phyloP scores from a whole-genome alignment of 2,113 vertebrate genomes.

The Campylomormyrus tamandua region DNA sequence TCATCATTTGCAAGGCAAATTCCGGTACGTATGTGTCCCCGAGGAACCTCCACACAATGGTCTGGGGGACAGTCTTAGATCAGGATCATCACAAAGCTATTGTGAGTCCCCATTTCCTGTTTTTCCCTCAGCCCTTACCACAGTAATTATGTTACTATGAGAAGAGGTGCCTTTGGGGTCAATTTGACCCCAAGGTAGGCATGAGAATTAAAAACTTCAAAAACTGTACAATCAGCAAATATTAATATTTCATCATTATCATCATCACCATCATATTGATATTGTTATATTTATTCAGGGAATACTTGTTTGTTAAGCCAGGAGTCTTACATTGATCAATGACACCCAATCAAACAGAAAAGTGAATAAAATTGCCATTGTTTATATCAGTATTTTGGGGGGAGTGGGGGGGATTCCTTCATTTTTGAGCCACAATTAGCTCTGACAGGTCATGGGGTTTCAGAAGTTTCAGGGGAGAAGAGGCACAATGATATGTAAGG shows the following conservation, averaged over 20 bases:
- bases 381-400: not conserved
- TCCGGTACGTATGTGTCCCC: not conserved
- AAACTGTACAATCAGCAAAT: not conserved
- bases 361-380: not conserved
- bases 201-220: not conserved
- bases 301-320: not conserved
- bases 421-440: not conserved
- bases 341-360: not conserved
- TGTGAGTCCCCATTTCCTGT: not conserved
- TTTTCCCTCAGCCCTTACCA: not conserved
- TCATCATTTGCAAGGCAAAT: constrained; percentile 20
- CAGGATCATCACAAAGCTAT: not conserved
- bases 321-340: not conserved
- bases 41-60: constrained; percentile 3
- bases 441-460: not conserved
- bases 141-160: no score
- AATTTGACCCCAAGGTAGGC: no score
- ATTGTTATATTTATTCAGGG: not conserved
- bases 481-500: not conserved
- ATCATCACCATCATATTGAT: not conserved
- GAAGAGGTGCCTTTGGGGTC: no score
- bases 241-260: not conserved
- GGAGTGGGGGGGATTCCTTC: not conserved
- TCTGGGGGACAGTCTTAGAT: not conserved
- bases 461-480: not conserved